Evolutionary conservation across 2,888 invertebrate species (phyloP).

Genomic region (Acleris laterana): DNA sequence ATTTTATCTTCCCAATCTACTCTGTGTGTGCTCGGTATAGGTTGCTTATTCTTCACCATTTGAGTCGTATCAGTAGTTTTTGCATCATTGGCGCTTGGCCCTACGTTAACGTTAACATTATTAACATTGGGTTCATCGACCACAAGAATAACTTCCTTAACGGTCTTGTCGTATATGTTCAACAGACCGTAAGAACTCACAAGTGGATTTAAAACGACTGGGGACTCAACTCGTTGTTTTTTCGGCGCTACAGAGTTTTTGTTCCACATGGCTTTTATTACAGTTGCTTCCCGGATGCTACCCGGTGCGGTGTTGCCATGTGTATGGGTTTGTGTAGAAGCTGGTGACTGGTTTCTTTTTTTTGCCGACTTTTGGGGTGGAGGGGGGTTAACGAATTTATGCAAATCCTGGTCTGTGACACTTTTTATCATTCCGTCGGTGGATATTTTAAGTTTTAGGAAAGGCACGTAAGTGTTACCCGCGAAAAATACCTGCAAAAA

Average conservation of each 20-base stretch:
- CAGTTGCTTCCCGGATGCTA: no score
- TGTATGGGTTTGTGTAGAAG: not conserved
- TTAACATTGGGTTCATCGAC: no score
- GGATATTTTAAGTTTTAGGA: conserved; percentile 1
- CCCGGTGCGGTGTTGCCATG: no score
- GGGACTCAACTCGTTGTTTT: not conserved
- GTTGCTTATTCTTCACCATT: not conserved
- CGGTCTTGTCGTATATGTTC: no score
- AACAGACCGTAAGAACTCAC: no score
- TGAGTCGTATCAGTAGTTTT: no score
- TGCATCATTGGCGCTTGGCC: no score
- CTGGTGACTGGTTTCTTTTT: not conserved
- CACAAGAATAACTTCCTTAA: no score
- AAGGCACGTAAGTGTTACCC: conserved; percentile 15
- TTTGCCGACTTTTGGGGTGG: not conserved
- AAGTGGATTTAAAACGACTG: no score
- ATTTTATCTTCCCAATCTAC: conserved; percentile 41
- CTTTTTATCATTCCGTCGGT: not conserved
- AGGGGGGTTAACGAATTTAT: not conserved
- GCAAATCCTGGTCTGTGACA: not conserved
- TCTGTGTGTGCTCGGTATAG: conserved; percentile 5
- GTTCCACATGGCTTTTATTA: no score
- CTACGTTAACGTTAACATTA: no score
- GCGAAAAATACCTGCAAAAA: not conserved
- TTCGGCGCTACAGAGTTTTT: not conserved